phyloP scores from a whole-genome alignment of 2,113 vertebrate species.

The Chiloscyllium plagiosum region DNA sequence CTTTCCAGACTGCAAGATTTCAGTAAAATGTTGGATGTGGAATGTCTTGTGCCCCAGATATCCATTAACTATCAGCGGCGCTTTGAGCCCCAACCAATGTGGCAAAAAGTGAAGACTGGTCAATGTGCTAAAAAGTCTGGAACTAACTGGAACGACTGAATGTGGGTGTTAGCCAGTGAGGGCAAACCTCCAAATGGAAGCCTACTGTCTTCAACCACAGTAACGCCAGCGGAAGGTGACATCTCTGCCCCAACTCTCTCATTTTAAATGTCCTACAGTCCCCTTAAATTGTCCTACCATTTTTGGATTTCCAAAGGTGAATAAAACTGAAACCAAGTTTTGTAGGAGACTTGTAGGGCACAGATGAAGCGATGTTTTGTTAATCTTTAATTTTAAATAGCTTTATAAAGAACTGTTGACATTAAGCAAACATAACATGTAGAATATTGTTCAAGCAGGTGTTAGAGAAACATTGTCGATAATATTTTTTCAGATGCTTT shows the following conservation, averaged over 20 bases:
- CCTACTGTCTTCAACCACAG: background rate
- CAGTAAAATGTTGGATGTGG: background rate
- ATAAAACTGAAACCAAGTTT: background rate
- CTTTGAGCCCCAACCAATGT: background rate
- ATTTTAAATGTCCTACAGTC: background rate
- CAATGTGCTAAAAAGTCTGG: background rate
- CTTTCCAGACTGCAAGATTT: background rate
- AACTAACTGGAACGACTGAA: background rate
- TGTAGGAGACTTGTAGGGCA: background rate
- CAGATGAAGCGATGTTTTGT: background rate
- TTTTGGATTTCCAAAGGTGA: background rate
- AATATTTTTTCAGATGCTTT: background rate
- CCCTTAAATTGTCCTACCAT: background rate
- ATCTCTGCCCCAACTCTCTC: background rate
- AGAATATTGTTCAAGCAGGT: background rate
- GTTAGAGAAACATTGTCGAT: background rate
- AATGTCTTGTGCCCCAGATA: background rate
- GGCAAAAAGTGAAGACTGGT: background rate
- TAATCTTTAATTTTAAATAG: background rate
- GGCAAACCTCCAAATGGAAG: background rate
- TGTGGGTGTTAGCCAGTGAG: background rate
- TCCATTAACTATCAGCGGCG: background rate
- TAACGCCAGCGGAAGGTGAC: background rate
- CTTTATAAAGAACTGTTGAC: constrained; percentile 1
- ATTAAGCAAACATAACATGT: background rate